phyloP scores from a whole-genome alignment of 2,797 vertebrate genomes.

The Bryconaethiops microstoma region DNA sequence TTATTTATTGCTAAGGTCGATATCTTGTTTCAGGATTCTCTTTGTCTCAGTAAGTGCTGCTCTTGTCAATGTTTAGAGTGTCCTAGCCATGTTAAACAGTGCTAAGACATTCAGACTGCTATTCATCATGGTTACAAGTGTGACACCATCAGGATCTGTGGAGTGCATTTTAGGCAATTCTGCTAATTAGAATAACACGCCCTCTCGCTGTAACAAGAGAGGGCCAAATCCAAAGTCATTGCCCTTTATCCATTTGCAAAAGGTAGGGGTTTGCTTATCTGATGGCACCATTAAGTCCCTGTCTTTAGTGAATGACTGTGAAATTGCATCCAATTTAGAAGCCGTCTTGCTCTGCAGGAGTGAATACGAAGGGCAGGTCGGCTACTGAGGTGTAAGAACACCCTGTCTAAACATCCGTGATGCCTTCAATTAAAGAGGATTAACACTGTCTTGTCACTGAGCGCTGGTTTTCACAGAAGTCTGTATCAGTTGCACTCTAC shows the following conservation, averaged over 20 bases:
- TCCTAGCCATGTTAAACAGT: conserved; percentile 40
- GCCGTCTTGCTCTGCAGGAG: neutral
- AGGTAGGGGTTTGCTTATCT: conserved; percentile 52
- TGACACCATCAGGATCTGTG: conserved; percentile 31
- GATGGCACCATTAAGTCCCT: conserved; percentile 46
- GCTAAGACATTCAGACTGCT: conserved; percentile 8
- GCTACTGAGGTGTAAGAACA: neutral
- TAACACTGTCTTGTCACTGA: conserved; percentile 37
- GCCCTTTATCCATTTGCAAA: conserved; percentile 37
- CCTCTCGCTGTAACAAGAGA: conserved; percentile 63
- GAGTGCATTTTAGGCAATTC: conserved; percentile 60
- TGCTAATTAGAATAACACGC: conserved; percentile 56
- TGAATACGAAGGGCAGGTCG: neutral
- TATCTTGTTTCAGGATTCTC: conserved; percentile 25
- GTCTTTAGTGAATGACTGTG: conserved; percentile 18
- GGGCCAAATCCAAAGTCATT: conserved; percentile 49
- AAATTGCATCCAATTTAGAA: neutral
- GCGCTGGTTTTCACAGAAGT: conserved; percentile 18
- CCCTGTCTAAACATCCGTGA: conserved; percentile 18
- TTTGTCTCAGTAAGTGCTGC: conserved; percentile 6
- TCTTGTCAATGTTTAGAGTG: conserved; percentile 29
- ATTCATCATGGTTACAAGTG: conserved; percentile 11
- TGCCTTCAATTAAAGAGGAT: conserved; percentile 20
- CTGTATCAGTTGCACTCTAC: conserved; percentile 48
- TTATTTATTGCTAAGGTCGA: neutral